These are phyloP conservation scores for Pagrus major DNA, from an alignment of 2,113 vertebrate genomes.

Conservation along the genomic window DNA sequence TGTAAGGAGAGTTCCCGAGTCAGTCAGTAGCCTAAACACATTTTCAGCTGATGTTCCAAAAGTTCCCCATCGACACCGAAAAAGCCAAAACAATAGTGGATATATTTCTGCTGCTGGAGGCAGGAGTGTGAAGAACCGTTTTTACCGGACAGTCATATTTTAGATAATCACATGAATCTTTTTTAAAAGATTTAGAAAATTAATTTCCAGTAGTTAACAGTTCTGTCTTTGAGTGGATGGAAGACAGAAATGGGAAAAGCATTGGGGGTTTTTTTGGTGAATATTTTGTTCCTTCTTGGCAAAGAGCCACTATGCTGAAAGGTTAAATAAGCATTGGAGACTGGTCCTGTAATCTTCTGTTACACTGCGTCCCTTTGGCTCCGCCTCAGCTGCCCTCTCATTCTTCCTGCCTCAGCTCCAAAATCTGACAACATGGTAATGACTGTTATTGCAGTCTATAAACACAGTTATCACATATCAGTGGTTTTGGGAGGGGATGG, in stretches of 20 bases:
- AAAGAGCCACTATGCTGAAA: not conserved
- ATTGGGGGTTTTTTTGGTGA: not conserved
- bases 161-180: not conserved
- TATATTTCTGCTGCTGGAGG: not conserved
- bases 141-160: not conserved
- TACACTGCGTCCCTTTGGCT: not conserved
- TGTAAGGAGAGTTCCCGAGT: not conserved
- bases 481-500: not conserved
- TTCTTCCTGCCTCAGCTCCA: not conserved
- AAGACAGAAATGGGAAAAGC: not conserved
- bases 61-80: not conserved
- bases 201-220: not conserved
- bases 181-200: not conserved
- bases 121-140: not conserved
- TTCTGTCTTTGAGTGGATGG: not conserved
- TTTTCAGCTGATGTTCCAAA: not conserved
- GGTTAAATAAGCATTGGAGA: not conserved
- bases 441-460: not conserved
- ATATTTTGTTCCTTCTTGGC: not conserved
- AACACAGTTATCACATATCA: not conserved
- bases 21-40: not conserved
- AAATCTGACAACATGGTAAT: not conserved
- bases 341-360: not conserved
- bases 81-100: slow-evolving; percentile 2
- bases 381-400: not conserved